phyloP scores from a whole-genome alignment of 2,113 vertebrate genomes.

The Cyanistes caeruleus region DNA sequence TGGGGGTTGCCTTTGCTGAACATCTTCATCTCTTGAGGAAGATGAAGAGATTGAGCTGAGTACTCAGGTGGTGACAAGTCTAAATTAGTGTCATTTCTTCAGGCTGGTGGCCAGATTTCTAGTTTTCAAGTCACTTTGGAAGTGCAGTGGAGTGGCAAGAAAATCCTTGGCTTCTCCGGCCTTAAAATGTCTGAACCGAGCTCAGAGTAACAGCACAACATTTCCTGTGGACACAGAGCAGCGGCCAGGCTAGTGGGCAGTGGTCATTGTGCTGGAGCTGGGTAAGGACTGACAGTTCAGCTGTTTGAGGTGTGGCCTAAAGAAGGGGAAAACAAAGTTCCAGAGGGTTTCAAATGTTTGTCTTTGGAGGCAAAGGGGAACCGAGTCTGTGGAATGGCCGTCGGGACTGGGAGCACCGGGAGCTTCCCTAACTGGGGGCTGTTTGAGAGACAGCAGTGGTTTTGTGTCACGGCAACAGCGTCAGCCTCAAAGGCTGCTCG shows the following conservation, averaged over 20 bases:
- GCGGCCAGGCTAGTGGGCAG: not conserved
- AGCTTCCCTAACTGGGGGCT: conserved; percentile 41
- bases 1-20: not conserved
- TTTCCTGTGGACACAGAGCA: not conserved
- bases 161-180: not conserved
- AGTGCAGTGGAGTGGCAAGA: not conserved
- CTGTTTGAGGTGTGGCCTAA: conserved; percentile 15
- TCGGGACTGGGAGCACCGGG: conserved; percentile 26
- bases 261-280: conserved; percentile 15
- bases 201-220: not conserved
- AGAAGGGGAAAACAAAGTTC: conserved; percentile 11
- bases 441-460: not conserved
- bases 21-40: not conserved
- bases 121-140: not conserved
- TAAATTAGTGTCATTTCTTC: not conserved
- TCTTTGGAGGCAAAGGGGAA: conserved; percentile 20
- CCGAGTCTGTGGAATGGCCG: not conserved
- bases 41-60: not conserved
- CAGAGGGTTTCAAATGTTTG: conserved; percentile 13
- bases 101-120: not conserved
- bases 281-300: not conserved
- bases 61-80: not conserved
- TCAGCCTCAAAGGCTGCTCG: not conserved
- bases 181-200: not conserved
- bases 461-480: not conserved